Base-by-base conservation (phyloP, 2,113 vertebrate species). In the Otus sunia region DNA sequence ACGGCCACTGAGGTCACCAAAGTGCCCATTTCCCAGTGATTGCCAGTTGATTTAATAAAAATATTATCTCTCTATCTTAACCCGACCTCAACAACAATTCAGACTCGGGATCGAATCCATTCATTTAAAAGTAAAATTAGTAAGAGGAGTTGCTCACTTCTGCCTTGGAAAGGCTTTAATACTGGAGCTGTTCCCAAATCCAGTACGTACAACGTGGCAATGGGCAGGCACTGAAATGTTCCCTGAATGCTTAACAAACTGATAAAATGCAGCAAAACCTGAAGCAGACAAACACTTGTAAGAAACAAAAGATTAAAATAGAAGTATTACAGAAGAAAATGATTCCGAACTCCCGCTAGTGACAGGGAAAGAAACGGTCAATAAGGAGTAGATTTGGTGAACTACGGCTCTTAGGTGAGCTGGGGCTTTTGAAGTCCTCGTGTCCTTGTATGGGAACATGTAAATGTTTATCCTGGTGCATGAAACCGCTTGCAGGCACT, bases 371-470 rank as follows among this genome's bases (percentile, higher is more conserved):
- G 10, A 41, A 58, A 36, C 0, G 9, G 47, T 21, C 72, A 60
- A 4, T 20, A 25, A 59, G 1, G 15, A 66, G 75, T 5, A 17
- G n/a, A 12, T 67, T 7, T 45, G 68, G 68, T 37, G 63, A 59
- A 11, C 13, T 9, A 6, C 0, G 0, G 37, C 68, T 50, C 63
- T 6, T 21, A 29, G 79, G 69, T 1, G 9, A 67, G 72, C 29
- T 29, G 68, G 49, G 58, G 63, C 49, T 62, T 73, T 23, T n/a
- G 47, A 58, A 59, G 27, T 39, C 75, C 79, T 63, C 4, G 0
- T 37, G 82, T 10, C 45, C 11, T 6, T 47, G 37, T 11, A 41
- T 2, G 47, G 92, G 56, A 84, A 77, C 50, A 32, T 29, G 80
- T 15, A 29, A 80, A 71, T 87, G 59, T 80, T 92, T 37, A 66